These are phyloP conservation scores for Pteronotus mesoamericanus DNA, from an alignment of 2,797 vertebrate genomes.

Conservation along the genomic window DNA sequence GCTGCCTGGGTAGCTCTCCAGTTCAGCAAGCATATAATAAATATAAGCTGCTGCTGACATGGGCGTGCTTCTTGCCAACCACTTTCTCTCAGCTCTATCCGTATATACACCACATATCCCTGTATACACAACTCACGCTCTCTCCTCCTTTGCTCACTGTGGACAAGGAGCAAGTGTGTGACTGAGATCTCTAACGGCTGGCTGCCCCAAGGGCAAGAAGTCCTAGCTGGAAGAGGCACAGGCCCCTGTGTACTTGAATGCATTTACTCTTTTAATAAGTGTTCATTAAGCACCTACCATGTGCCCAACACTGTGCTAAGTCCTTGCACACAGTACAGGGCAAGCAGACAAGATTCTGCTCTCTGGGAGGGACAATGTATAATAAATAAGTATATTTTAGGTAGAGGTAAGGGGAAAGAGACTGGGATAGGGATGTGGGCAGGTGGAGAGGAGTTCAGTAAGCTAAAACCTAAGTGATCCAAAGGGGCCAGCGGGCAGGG, in stretches of 20 bases:
- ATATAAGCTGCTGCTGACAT: neutral
- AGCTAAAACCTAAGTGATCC: neutral
- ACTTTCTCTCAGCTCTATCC: neutral
- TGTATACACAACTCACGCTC: accelerated
- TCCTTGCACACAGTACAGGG: neutral
- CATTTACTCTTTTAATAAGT: neutral
- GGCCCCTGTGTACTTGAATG: neutral
- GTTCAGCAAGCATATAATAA: neutral
- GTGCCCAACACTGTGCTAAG: neutral
- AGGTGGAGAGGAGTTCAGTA: neutral
- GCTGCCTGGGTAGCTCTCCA: neutral
- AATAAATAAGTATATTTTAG: neutral
- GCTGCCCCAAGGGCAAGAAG: neutral
- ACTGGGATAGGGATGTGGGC: neutral
- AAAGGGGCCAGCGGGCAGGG: neutral
- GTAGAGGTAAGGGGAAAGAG: neutral
- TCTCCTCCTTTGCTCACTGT: neutral
- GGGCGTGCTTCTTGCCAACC: neutral
- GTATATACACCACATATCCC: neutral
- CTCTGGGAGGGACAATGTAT: neutral
- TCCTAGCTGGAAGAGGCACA: neutral
- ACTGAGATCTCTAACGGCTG: neutral
- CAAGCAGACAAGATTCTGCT: neutral
- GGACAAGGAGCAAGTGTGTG: neutral
- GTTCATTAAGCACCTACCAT: neutral